Conservation (phyloP, 1,140 invertebrate genomes). For the Littorina saxatilis region DNA sequence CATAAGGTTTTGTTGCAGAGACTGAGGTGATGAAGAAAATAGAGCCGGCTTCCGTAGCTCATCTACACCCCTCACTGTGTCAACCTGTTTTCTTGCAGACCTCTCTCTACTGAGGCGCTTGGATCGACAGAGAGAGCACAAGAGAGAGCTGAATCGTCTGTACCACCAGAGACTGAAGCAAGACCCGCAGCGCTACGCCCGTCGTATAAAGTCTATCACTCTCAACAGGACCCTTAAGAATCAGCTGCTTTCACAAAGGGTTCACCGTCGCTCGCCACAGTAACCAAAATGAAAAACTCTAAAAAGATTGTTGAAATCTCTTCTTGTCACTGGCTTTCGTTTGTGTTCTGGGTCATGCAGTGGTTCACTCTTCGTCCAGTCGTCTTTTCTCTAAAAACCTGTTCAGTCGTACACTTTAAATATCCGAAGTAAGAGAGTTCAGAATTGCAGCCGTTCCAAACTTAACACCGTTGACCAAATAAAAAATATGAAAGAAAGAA, state of each 20-base stretch:
- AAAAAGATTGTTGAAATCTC: no score
- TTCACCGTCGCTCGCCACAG: not conserved
- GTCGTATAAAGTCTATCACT: not conserved
- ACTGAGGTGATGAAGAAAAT: no score
- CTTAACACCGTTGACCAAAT: not conserved
- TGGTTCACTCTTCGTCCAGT: no score
- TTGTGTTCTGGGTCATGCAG: no score
- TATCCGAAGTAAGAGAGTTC: no score
- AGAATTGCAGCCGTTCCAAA: not conserved
- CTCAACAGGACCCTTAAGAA: not conserved
- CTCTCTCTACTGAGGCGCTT: not conserved
- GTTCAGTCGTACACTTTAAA: no score
- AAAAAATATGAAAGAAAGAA: no score
- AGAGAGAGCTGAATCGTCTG: constrained; percentile 9
- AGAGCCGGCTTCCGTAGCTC: no score
- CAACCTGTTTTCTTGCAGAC: constrained; percentile 8
- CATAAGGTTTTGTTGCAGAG: no score
- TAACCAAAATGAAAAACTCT: not conserved
- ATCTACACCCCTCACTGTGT: not conserved
- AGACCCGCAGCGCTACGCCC: constrained; percentile 20
- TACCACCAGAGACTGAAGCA: constrained; percentile 19
- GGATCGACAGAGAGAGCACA: constrained; percentile 8
- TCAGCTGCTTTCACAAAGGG: no score
- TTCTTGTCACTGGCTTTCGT: no score
- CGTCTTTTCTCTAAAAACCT: no score